A percentile compares a stretch with the other conserved stretches of the same genome.
Evolutionary conservation across 2,888 invertebrate species (phyloP).

Genomic region (Gerosis bhagava): DNA sequence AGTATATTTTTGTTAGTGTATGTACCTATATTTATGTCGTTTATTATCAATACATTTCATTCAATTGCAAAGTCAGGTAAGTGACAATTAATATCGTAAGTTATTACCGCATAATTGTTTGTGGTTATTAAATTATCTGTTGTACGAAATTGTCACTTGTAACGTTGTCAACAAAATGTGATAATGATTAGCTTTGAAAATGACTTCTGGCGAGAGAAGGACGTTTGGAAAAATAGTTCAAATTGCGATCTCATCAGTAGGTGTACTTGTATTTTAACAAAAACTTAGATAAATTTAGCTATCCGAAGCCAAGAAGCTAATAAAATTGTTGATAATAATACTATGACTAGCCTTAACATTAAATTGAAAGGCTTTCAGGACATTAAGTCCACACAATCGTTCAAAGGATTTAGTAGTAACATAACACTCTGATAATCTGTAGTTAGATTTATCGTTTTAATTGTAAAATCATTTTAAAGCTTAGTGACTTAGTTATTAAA

Average conservation of each 20-base stretch:
- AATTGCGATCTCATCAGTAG: conserved; percentile 79
- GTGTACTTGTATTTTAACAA: conserved; percentile 72
- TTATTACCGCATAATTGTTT: too few species aligned
- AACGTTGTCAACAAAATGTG: conserved; percentile 67
- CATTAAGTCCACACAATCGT: too few species aligned
- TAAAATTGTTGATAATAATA: conserved; percentile 52
- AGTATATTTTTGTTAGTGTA: too few species aligned
- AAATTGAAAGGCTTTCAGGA: neutral
- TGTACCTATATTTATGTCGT: too few species aligned
- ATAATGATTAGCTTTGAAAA: conserved; percentile 69
- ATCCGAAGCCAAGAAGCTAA: conserved; percentile 78
- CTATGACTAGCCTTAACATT: too few species aligned
- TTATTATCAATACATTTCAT: too few species aligned
- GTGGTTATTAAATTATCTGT: too few species aligned
- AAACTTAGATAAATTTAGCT: conserved; percentile 72
- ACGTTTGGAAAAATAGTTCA: conserved; percentile 75
- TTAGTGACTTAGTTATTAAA: conserved; percentile 68
- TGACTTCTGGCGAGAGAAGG: conserved; percentile 53
- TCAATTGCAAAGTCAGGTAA: too few species aligned
- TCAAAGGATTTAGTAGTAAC: too few species aligned
- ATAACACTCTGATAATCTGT: too few species aligned
- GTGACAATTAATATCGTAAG: too few species aligned
- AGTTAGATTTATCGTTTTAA: conserved; percentile 42
- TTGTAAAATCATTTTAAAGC: conserved; percentile 63
- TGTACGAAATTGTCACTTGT: conserved; percentile 43